These are phyloP conservation scores for Plagiodera versicolora DNA, from an alignment of 2,888 invertebrate species.

Conservation along the genomic window DNA sequence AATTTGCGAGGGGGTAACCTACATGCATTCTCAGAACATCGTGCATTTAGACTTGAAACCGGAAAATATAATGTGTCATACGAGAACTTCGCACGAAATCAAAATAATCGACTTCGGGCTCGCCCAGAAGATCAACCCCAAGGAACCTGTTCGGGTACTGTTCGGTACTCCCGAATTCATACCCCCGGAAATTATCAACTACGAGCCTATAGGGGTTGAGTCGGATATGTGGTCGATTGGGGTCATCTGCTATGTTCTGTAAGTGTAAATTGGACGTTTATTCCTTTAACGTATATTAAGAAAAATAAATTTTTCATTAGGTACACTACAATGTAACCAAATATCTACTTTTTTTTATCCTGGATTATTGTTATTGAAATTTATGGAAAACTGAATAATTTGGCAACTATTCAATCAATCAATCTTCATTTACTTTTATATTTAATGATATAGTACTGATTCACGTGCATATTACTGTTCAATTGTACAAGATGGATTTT, in stretches of 20 bases:
- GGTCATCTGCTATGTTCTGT: constrained; percentile 91
- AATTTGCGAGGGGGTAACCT: constrained; percentile 87
- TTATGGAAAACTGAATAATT: too few species aligned
- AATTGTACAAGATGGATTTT: too few species aligned
- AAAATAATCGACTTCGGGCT: constrained; percentile 95
- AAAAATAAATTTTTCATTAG: background rate
- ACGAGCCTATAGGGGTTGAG: constrained; percentile 80
- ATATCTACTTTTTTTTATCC: too few species aligned
- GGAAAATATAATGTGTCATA: constrained; percentile 92
- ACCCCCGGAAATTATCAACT: constrained; percentile 89
- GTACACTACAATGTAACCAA: too few species aligned
- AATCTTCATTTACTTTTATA: too few species aligned
- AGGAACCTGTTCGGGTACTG: constrained; percentile 64
- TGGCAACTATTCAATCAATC: too few species aligned
- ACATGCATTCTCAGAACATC: constrained; percentile 82
- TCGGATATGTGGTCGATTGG: constrained; percentile 97
- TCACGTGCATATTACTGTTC: too few species aligned
- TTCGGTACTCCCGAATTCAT: constrained; percentile 94
- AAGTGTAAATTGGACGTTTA: constrained; percentile 55
- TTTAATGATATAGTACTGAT: too few species aligned
- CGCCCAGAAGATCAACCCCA: constrained; percentile 72
- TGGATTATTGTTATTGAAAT: too few species aligned
- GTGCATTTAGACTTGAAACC: constrained; percentile 94
- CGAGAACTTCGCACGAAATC: constrained; percentile 80
- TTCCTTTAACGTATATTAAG: background rate